Conservation (phyloP, 1,140 invertebrate species). For the Danaus melanippus region DNA sequence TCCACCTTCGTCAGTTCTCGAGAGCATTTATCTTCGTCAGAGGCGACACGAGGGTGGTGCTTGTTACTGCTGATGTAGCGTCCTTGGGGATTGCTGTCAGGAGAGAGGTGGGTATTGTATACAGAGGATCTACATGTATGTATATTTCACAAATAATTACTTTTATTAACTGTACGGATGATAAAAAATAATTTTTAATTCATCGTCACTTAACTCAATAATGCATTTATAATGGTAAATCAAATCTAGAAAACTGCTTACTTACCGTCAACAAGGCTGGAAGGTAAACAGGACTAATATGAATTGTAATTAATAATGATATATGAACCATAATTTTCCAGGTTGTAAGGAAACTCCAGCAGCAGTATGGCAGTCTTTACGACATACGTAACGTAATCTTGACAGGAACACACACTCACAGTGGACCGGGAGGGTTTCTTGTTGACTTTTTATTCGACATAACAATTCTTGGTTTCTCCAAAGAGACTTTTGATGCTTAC, state of each 20-base stretch:
- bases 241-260: too few species aligned
- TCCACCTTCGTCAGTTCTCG: conserved; percentile 89
- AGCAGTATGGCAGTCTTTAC: conserved; percentile 80
- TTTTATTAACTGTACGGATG: too few species aligned
- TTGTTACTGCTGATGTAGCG: conserved; percentile 86
- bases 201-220: too few species aligned
- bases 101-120: conserved; percentile 73
- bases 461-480: conserved; percentile 86
- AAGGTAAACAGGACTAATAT: too few species aligned
- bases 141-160: too few species aligned
- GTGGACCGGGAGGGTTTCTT: conserved; percentile 87
- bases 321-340: conserved; percentile 39
- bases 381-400: conserved; percentile 86
- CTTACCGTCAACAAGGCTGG: too few species aligned
- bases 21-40: conserved; percentile 90
- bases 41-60: conserved; percentile 80
- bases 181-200: too few species aligned
- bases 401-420: conserved; percentile 91
- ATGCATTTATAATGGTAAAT: too few species aligned
- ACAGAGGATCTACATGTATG: too few species aligned
- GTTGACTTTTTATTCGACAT: conserved; percentile 90
- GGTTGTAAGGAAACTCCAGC: conserved; percentile 80
- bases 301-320: too few species aligned
- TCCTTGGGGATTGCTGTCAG: conserved; percentile 86
- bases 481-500: conserved; percentile 83